Percentiles rank a stretch among this genome's conserved stretches.
These are phyloP conservation scores for Carcharodon carcharias DNA, from an alignment of 2,797 vertebrate genomes.

Conservation along the genomic window DNA sequence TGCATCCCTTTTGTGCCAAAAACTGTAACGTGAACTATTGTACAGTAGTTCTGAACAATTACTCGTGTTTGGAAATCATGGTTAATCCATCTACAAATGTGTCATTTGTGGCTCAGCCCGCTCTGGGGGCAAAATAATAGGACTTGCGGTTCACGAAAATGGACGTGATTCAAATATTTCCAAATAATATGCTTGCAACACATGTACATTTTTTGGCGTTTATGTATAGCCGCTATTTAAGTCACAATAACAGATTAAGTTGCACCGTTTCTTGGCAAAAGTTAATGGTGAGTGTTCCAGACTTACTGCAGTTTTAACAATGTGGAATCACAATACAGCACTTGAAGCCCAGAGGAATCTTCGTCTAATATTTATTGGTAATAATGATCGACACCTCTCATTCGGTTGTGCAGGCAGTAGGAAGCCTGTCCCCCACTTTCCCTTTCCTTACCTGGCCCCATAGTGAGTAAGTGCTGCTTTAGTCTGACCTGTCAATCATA, in stretches of 20 bases:
- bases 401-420: too few species aligned
- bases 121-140: background rate
- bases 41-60: background rate
- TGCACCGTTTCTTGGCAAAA: background rate
- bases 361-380: background rate
- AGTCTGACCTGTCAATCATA: background rate
- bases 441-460: background rate
- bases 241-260: background rate
- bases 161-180: background rate
- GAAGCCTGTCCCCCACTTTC: too few species aligned
- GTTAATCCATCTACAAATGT: background rate
- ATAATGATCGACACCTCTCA: slow-evolving; percentile 13
- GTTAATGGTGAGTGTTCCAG: background rate
- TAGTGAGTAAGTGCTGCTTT: background rate
- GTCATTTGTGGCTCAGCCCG: background rate
- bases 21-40: background rate
- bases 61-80: background rate
- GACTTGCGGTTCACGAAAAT: background rate
- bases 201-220: background rate
- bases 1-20: background rate
- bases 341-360: background rate
- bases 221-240: background rate
- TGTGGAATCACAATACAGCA: too few species aligned
- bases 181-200: background rate
- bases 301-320: too few species aligned